Conservation (phyloP, 2,797 vertebrate genomes). For the Sebastes taczanowskii region DNA sequence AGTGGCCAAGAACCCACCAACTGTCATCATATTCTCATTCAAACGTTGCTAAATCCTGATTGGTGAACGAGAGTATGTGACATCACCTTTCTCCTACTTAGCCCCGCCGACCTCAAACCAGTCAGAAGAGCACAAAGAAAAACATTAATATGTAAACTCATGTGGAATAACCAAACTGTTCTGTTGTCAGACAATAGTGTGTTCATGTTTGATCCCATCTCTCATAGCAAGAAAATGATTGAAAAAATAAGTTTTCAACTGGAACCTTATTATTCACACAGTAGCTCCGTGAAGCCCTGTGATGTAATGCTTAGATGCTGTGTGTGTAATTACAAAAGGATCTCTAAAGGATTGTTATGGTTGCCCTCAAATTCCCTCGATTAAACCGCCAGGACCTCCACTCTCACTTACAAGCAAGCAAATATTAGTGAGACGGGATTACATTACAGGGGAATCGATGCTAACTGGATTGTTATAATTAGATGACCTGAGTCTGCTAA, state of each 20-base stretch:
- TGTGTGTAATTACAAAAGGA: conserved; percentile 23
- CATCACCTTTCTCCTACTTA: not conserved
- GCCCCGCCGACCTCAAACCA: not conserved
- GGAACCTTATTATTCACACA: not conserved
- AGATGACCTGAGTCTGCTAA: conserved; percentile 46
- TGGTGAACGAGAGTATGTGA: not conserved
- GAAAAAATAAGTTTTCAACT: not conserved
- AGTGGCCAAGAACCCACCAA: not conserved
- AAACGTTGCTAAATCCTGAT: not conserved
- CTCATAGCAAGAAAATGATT: not conserved
- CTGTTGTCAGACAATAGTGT: not conserved
- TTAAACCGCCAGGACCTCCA: conserved; percentile 7
- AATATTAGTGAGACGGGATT: conserved; percentile 16
- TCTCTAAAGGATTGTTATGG: conserved; percentile 28
- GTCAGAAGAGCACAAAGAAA: not conserved
- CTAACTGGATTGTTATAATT: conserved; percentile 46
- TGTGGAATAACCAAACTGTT: not conserved
- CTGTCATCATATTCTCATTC: not conserved
- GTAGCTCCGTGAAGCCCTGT: not conserved
- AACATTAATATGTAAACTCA: no score
- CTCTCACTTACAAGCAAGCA: conserved; percentile 28
- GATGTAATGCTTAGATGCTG: not conserved
- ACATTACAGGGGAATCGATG: conserved; percentile 51
- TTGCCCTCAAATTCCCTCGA: conserved; percentile 36
- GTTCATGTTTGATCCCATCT: not conserved